Evolutionary conservation across 2,888 invertebrate species (phyloP).

Genomic region (Bibio marci): DNA sequence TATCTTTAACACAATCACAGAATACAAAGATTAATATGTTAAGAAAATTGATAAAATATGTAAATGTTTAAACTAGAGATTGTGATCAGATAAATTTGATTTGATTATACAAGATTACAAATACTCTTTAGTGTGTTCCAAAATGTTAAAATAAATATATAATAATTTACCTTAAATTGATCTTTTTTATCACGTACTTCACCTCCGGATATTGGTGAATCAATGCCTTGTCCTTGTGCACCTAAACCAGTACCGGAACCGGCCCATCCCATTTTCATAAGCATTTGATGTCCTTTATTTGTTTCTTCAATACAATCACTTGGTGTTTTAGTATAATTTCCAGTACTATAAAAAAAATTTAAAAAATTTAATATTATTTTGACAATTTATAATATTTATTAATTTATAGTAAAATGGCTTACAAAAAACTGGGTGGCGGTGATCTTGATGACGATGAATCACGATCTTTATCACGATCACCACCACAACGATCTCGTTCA

Average conservation of each 20-base stretch:
- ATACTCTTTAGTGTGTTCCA: neutral
- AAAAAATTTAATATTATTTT: neutral
- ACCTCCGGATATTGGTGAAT: conserved; percentile 84
- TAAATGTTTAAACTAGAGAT: no score
- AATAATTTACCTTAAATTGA: conserved; percentile 74
- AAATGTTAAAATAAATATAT: no score
- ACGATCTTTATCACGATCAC: conserved; percentile 31
- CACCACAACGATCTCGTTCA: conserved; percentile 28
- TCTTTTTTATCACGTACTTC: conserved; percentile 80
- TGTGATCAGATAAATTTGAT: no score
- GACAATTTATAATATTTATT: neutral
- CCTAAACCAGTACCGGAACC: conserved; percentile 79
- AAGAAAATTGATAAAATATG: no score
- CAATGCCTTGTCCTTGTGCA: conserved; percentile 87
- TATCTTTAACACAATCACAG: no score
- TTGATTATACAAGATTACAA: conserved; percentile 1
- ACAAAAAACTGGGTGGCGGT: conserved; percentile 64
- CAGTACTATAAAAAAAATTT: conserved; percentile 16
- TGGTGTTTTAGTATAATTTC: conserved; percentile 24
- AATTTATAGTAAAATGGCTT: conserved; percentile 20
- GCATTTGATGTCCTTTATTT: conserved; percentile 93
- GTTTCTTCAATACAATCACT: conserved; percentile 61
- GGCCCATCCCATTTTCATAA: conserved; percentile 97
- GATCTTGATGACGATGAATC: conserved; percentile 25
- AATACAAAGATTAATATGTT: no score